Evolutionary conservation across 2,888 invertebrate genomes (phyloP).

Genomic region (Philereme transversata): DNA sequence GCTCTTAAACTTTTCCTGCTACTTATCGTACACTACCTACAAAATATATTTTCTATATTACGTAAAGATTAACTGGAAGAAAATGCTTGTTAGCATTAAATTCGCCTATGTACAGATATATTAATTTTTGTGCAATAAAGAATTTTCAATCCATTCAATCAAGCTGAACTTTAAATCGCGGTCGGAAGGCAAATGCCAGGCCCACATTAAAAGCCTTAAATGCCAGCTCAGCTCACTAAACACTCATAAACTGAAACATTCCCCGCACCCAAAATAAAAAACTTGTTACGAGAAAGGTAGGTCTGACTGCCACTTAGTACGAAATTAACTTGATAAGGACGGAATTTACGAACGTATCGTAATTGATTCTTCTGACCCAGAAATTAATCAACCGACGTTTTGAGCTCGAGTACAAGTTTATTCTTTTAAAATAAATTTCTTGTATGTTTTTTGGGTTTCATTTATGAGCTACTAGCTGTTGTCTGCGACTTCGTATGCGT

Average conservation of each 20-base stretch:
- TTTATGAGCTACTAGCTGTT: no score
- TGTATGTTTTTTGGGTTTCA: no score
- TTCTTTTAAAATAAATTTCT: no score
- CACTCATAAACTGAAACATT: conserved; percentile 3
- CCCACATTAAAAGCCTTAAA: conserved; percentile 45
- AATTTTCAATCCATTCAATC: no score
- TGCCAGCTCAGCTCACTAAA: conserved; percentile 15
- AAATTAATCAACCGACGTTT: conserved; percentile 22
- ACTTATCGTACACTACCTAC: no score
- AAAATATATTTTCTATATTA: no score
- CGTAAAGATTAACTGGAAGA: no score
- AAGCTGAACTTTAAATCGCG: no score
- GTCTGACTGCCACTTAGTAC: conserved; percentile 6
- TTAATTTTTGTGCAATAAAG: no score
- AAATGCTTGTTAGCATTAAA: no score
- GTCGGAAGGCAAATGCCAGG: conserved; percentile 48
- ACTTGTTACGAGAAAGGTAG: not conserved
- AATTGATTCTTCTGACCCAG: conserved; percentile 33
- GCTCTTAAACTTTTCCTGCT: not conserved
- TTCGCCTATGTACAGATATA: no score
- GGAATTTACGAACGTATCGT: conserved; percentile 18
- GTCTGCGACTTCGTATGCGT: no score
- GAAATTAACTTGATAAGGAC: conserved; percentile 23
- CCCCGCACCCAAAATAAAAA: not conserved
- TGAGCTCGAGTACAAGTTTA: conserved; percentile 1